A percentile compares a stretch with the other conserved stretches of the same genome.
Conservation (phyloP, 2,888 invertebrate genomes). For the Tineola bisselliella region DNA sequence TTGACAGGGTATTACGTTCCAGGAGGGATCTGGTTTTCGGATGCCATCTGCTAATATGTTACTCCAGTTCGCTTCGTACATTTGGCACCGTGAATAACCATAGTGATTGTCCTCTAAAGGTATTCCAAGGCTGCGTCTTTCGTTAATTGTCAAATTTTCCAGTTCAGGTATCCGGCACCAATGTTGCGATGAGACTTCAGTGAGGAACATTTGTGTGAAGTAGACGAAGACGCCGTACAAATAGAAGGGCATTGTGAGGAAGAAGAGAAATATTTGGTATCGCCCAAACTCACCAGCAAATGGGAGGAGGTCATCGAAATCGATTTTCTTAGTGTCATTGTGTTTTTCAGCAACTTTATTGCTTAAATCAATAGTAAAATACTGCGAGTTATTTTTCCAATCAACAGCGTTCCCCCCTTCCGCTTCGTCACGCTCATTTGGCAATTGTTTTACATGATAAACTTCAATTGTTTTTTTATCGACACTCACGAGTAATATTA, state of each 20-base stretch:
- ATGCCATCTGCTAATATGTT: constrained; percentile 28
- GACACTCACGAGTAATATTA: constrained; percentile 1
- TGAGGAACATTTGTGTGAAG: constrained; percentile 40
- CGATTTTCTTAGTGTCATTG: constrained; percentile 19
- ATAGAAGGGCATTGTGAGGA: constrained; percentile 38
- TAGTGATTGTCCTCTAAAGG: constrained; percentile 29
- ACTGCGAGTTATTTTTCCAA: neutral
- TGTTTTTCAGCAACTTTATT: neutral
- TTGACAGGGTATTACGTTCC: constrained; percentile 31
- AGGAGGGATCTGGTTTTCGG: constrained; percentile 24
- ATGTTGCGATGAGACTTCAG: constrained; percentile 38
- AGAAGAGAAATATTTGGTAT: constrained; percentile 36
- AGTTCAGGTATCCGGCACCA: constrained; percentile 48
- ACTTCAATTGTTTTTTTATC: constrained; percentile 4
- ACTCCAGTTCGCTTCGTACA: constrained; percentile 40
- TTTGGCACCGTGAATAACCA: constrained; percentile 38
- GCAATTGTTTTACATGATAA: constrained; percentile 3
- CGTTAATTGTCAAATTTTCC: constrained; percentile 30
- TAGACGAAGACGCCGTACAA: constrained; percentile 37
- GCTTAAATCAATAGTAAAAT: neutral
- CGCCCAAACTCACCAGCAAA: constrained; percentile 42
- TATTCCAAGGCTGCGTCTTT: constrained; percentile 35
- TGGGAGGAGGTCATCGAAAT: constrained; percentile 35
- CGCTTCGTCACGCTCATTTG: neutral
- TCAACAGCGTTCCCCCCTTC: neutral